Base-by-base conservation (phyloP, 2,797 vertebrate genomes). In the Gallirallus australis region DNA sequence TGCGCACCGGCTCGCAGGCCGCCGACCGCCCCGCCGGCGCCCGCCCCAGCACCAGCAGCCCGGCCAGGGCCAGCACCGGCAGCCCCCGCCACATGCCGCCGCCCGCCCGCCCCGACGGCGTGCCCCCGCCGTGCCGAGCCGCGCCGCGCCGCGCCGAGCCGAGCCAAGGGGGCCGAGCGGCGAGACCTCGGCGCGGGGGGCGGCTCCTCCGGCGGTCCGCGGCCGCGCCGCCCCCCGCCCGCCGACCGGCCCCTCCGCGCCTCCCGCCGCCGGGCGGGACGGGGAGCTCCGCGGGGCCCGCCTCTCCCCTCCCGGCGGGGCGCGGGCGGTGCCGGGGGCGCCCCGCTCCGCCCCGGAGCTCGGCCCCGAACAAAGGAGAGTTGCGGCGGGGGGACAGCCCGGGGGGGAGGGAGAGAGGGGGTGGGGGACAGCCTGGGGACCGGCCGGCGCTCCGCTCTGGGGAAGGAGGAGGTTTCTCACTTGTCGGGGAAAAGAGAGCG, bases 1-100 rank as follows among this genome's bases (percentile, higher is more conserved):
- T 99, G 94, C 99, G 99, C 82, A 99, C 99, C 15, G 98, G 98
- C 97, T 99, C 99, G 78, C 99, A 99, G 83, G 99, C 98, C 71
- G 99, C 99, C 30, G 98, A 98, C 59, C 86, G 60, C 11, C 92
- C 96, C 60, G 78, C 83, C 50, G 98, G 97, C 78, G 97, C 95
- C 94, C 97, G 95, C 71, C 98, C 95, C 78, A 98, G 95, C 83
- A 97, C 95, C 92, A 97, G 66, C 91, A 92, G 83, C 90, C 65
- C 77, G 47, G 97, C 97, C 97, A 99, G 97, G 87, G 86, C 71
- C 45, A 84, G 89, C 83, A 79, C 78, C 81, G 66, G 33, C 86
- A 71, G 28, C 75, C 57, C 79, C 71, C 50, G 78, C 61, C 89
- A 42, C 86, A 83, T 86, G 47, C 90, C 78, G 83, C 69, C 72